Conservation (phyloP, 1,140 invertebrate genomes). For the Thaumetopoea pityocampa region DNA sequence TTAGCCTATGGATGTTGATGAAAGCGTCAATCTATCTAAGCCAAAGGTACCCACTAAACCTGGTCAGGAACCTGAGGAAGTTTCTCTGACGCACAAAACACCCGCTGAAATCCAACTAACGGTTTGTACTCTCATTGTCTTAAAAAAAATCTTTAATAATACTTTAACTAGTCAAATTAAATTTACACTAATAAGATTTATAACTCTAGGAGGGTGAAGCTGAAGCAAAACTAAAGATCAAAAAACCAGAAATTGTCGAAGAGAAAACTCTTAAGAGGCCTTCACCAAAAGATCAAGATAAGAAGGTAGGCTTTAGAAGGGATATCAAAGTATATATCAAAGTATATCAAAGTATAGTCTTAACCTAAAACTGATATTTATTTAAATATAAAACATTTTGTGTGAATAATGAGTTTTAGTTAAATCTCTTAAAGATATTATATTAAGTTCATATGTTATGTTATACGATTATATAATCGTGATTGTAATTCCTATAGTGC, state of each 20-base stretch:
- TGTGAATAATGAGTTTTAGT: too few relatives aligned
- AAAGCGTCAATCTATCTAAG: slow-evolving; percentile 53
- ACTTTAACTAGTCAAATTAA: slow-evolving; percentile 9
- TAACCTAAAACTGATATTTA: too few relatives aligned
- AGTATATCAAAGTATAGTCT: too few relatives aligned
- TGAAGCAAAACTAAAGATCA: slow-evolving; percentile 62
- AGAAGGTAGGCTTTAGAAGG: slow-evolving; percentile 40
- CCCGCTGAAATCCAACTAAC: slow-evolving; percentile 63
- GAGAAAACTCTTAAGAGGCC: slow-evolving; percentile 65
- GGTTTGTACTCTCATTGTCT: slow-evolving; percentile 47
- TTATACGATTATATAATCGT: too few relatives aligned
- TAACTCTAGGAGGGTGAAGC: slow-evolving; percentile 56
- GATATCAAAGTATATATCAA: background rate
- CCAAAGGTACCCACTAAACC: slow-evolving; percentile 57
- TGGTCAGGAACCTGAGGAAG: slow-evolving; percentile 57
- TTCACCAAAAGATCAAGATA: slow-evolving; percentile 45
- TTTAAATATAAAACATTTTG: too few relatives aligned
- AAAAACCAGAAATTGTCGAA: slow-evolving; percentile 68
- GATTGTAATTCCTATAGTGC: too few relatives aligned
- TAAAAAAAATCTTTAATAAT: slow-evolving; percentile 7
- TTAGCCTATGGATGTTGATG: slow-evolving; percentile 69
- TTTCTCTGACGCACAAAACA: slow-evolving; percentile 68
- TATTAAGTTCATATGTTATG: too few relatives aligned
- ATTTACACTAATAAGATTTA: slow-evolving; percentile 9
- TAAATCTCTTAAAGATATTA: too few relatives aligned